Evolutionary conservation across 2,113 vertebrate genomes (phyloP), one percentile per base, ranked within the genome.

Genomic region (Spea bombifrons): DNA sequence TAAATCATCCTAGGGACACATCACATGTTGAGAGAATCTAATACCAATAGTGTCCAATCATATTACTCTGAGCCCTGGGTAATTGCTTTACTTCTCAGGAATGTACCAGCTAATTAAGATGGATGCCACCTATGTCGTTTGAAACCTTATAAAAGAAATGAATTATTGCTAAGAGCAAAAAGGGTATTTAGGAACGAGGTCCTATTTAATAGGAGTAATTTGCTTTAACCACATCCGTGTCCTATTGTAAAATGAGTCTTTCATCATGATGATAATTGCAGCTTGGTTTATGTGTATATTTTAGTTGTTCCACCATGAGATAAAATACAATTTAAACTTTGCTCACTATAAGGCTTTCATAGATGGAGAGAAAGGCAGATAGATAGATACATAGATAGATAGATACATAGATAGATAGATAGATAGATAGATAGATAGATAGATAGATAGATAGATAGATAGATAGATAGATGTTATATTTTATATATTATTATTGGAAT

Each of bases 91-190:
- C 87, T 87, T 91, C 85, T 84, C 83, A 82, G 85, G 78, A 85
- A 86, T 84, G 83, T 30, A 75, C 81, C 13, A 76, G 72, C 85
- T 89, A 89, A 90, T 90, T 89, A 91, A 87, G 83, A 83, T 85
- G 80, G 82, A 88, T 85, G 86, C 86, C 89, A 87, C 86, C 87
- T 84, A 84, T 84, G 80, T 86, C 72, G 81, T 86, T 89, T 86
- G 87, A 89, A 90, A 86, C 82, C 88, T 85, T 86, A 88, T 78
- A 81, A 78, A 89, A 85, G 85, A 89, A 89, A 88, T 89, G 87
- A 93, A 92, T 90, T 89, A 88, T 88, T 88, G 89, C 85, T 71
- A 85, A 82, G 81, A 90, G 85, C 85, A 87, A 89, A 89, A 86
- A 87, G 85, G 85, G 85, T 86, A 89, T 89, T 88, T 68, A 71